Conservation (phyloP, 2,113 vertebrate genomes). For the Neogale vison region DNA sequence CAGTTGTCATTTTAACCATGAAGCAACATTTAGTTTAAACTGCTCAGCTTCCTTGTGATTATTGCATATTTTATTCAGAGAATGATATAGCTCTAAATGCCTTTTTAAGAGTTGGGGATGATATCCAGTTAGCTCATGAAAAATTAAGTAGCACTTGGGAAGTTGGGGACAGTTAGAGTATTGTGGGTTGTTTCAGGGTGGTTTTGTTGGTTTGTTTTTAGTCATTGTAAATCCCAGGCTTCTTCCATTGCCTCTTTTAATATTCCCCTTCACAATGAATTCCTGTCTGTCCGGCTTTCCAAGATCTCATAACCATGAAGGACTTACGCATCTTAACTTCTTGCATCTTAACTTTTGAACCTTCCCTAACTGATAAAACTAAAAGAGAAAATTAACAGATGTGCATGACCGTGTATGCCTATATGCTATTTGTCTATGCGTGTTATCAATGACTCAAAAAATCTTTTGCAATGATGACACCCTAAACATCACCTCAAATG, state of each 20-base stretch:
- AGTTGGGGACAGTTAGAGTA: neutral
- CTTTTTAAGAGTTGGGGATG: neutral
- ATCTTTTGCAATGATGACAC: neutral
- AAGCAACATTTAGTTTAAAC: neutral
- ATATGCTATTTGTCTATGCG: neutral
- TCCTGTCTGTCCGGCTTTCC: neutral
- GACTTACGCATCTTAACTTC: neutral
- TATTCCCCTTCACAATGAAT: neutral
- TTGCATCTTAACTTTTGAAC: neutral
- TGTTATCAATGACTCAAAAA: neutral
- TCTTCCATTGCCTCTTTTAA: neutral
- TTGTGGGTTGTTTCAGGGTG: neutral
- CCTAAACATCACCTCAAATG: neutral
- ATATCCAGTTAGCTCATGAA: neutral
- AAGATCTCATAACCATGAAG: neutral
- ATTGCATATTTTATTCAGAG: neutral
- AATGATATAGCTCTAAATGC: neutral
- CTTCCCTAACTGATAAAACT: neutral
- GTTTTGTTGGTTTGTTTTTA: neutral
- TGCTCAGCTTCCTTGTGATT: neutral
- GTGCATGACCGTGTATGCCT: neutral
- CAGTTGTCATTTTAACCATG: neutral
- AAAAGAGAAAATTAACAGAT: neutral
- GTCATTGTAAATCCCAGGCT: neutral
- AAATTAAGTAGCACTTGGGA: neutral